Conservation (phyloP, 1,140 invertebrate species). For the Coenobita brevimanus region DNA sequence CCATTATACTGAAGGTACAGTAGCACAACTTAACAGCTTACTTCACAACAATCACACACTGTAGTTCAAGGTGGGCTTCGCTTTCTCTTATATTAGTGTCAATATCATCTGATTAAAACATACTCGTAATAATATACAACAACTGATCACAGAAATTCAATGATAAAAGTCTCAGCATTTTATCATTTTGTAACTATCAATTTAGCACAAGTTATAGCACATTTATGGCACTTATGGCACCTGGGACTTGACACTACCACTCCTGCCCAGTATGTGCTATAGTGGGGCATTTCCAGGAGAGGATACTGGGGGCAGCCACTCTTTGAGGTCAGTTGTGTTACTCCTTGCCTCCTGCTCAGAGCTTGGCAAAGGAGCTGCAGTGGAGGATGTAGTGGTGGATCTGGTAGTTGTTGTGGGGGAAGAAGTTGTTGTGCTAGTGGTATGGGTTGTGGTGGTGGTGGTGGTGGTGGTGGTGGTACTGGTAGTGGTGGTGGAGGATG, state of each 20-base stretch:
- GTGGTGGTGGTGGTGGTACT: background rate
- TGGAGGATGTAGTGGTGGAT: background rate
- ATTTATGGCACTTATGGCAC: constrained; percentile 51
- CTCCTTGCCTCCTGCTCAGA: background rate
- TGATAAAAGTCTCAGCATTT: background rate
- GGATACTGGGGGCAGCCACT: constrained; percentile 20
- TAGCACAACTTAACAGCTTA: too few relatives aligned
- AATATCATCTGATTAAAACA: background rate
- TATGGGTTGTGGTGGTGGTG: background rate
- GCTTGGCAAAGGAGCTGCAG: background rate
- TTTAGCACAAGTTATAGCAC: constrained; percentile 53
- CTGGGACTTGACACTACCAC: constrained; percentile 1
- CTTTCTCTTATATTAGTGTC: background rate
- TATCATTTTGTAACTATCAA: constrained; percentile 19
- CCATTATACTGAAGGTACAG: too few relatives aligned
- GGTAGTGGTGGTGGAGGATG: constrained; percentile 11
- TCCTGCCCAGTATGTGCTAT: constrained; percentile 19
- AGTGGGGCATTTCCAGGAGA: constrained; percentile 53
- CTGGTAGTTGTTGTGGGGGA: background rate
- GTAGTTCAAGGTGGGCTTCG: background rate
- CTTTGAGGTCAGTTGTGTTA: constrained; percentile 20
- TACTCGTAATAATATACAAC: constrained; percentile 15
- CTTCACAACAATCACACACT: background rate
- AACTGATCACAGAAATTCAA: constrained; percentile 38
- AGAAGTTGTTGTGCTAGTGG: background rate